Base-by-base conservation (phyloP, 2,113 vertebrate species). In the Marcusenius ussheri region DNA sequence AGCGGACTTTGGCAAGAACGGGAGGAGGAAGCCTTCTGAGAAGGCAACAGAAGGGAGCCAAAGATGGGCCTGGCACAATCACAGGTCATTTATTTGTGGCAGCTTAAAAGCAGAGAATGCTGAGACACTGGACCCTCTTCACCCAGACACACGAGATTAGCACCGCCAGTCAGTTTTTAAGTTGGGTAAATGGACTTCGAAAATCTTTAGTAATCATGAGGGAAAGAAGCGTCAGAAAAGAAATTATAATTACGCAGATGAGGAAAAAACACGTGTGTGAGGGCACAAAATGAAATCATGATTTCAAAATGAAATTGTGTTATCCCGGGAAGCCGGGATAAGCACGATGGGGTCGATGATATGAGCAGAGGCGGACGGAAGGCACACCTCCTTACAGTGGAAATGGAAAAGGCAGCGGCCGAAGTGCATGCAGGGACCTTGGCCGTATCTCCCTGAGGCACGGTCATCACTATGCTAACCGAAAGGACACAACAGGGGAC, bases 1-100 rank as follows among this genome's bases (percentile, higher is more conserved):
- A 88, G 35, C 13, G 19, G 50, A 66, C 53, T 83, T 62, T 91
- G 89, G 89, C 89, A 92, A 87, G 24, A 35, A 9, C 84, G 51
- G 95, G 94, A 95, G 94, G 92, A 83, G 11, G 74, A 89, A 56
- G n/a, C n/a, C 27, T 15, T 92, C 92, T 92, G 91, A 46, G 89
- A 91, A 92, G n/a, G 58, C 35, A 13, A 45, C 70, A 88, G 89
- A 92, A 88, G 39, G 35, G 80, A 87, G 17, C 49, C 9, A 91
- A 93, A 93, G 31, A 58, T 35, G 19, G 49, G 85, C 89, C 84
- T 50, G 21, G 89, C 91, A 92, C 89, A 5, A 90, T 27, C 90
- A 87, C 91, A 90, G 39, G 77, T 83, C 86, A 89, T 87, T 89
- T 92, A 53, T 88, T 45, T 89, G 77, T 56, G 42, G 42, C 88